A percentile compares a stretch with the other conserved stretches of the same genome.
Evolutionary conservation across 1,140 invertebrate genomes (phyloP).

Genomic region (Copidosoma floridanum): DNA sequence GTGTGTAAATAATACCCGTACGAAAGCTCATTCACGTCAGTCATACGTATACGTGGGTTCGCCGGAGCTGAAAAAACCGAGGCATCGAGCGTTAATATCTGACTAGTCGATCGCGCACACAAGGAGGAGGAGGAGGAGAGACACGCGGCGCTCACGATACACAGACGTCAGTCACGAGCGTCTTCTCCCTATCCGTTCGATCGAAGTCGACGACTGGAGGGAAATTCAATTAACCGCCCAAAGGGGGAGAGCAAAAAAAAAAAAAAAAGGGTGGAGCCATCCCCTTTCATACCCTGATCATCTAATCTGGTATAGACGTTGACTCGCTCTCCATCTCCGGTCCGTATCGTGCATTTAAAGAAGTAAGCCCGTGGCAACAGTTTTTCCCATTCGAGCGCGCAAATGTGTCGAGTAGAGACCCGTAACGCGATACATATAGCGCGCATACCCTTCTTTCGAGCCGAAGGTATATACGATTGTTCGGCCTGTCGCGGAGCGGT

Average conservation of each 20-base stretch:
- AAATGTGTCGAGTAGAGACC: not conserved
- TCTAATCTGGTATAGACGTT: conserved; percentile 21
- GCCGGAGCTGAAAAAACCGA: too few relatives aligned
- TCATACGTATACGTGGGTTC: too few relatives aligned
- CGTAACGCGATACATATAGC: conserved; percentile 14
- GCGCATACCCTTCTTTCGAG: too few relatives aligned
- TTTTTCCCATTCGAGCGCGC: not conserved
- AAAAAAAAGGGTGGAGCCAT: not conserved
- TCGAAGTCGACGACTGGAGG: conserved; percentile 34
- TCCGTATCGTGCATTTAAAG: too few relatives aligned
- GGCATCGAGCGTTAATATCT: conserved; percentile 31
- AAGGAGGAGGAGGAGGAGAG: not conserved
- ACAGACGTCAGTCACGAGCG: too few relatives aligned
- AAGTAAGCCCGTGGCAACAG: too few relatives aligned
- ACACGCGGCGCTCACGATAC: not conserved
- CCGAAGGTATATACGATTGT: too few relatives aligned
- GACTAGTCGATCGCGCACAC: conserved; percentile 15
- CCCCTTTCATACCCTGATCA: conserved; percentile 6
- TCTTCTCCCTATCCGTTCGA: conserved; percentile 33
- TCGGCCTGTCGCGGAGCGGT: too few relatives aligned
- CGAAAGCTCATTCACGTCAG: too few relatives aligned
- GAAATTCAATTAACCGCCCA: conserved; percentile 43
- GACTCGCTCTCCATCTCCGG: too few relatives aligned
- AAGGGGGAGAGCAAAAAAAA: too few relatives aligned
- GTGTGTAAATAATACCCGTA: too few relatives aligned